Percentiles rank a stretch among this genome's conserved stretches.
These are phyloP conservation scores for Acrobasis suavella DNA, from an alignment of 2,888 invertebrate species.

Conservation along the genomic window DNA sequence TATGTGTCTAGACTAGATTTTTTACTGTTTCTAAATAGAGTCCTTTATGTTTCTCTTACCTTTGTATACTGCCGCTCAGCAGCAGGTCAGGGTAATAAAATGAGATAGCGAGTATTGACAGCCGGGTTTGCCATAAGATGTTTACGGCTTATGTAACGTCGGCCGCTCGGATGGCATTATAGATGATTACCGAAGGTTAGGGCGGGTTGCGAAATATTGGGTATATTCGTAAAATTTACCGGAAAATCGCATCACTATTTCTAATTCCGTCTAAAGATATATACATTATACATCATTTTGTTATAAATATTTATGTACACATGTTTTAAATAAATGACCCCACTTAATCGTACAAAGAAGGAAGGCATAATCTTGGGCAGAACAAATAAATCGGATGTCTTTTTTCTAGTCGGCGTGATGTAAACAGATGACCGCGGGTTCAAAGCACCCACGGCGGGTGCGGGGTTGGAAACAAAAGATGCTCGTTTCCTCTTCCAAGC, in stretches of 20 bases:
- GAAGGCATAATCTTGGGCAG: slow-evolving; percentile 36
- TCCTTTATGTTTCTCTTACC: too few species aligned
- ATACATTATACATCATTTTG: too few species aligned
- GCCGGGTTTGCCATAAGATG: slow-evolving; percentile 11
- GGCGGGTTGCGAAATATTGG: neutral
- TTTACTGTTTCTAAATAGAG: too few species aligned
- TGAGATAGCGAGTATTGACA: slow-evolving; percentile 19
- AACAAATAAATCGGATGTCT: slow-evolving; percentile 59
- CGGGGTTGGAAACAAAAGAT: slow-evolving; percentile 76
- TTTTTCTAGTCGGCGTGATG: slow-evolving; percentile 65
- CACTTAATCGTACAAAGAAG: neutral
- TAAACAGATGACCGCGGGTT: slow-evolving; percentile 79
- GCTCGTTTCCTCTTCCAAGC: slow-evolving; percentile 74
- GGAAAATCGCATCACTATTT: too few species aligned
- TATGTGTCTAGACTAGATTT: too few species aligned
- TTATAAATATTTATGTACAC: neutral
- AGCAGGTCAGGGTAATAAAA: slow-evolving; percentile 16
- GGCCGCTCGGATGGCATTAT: neutral
- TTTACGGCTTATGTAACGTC: slow-evolving; percentile 17
- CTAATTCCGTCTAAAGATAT: too few species aligned
- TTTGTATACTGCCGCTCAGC: too few species aligned
- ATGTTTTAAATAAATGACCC: neutral
- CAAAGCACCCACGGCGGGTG: slow-evolving; percentile 69
- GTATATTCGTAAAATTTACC: too few species aligned
- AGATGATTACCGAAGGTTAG: neutral